phyloP scores from a whole-genome alignment of 2,888 invertebrate genomes.

The Aelia acuminata region DNA sequence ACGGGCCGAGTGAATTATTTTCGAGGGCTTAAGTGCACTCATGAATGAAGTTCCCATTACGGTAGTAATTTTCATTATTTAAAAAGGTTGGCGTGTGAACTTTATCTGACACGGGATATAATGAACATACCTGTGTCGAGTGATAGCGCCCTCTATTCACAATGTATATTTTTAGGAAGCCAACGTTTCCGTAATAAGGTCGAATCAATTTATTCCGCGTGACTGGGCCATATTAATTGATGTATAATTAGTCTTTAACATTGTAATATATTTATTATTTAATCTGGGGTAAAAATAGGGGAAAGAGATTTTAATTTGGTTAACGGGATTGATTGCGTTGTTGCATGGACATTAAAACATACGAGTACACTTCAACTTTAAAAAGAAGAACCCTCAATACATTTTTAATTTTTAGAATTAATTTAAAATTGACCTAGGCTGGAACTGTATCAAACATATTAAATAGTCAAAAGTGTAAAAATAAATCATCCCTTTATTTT shows the following conservation, averaged over 20 bases:
- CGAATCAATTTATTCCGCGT: neutral
- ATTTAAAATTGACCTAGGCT: too few relatives aligned
- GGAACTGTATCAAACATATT: too few relatives aligned
- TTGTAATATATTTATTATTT: neutral
- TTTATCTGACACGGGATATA: neutral
- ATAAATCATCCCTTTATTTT: too few relatives aligned
- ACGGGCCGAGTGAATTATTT: neutral
- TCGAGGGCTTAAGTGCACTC: neutral
- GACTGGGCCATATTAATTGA: neutral
- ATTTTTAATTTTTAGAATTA: too few relatives aligned
- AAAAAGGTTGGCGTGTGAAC: slow-evolving; percentile 13
- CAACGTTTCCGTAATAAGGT: slow-evolving; percentile 14
- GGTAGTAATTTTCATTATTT: slow-evolving; percentile 29
- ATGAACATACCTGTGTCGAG: neutral
- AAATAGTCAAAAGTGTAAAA: too few relatives aligned
- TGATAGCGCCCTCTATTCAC: neutral
- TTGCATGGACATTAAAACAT: too few relatives aligned
- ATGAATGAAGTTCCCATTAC: slow-evolving; percentile 34
- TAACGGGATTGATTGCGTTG: too few relatives aligned
- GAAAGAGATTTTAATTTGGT: neutral
- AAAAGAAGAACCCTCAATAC: too few relatives aligned
- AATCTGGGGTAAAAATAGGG: neutral
- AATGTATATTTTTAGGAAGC: slow-evolving; percentile 27
- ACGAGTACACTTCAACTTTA: too few relatives aligned
- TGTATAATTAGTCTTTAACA: neutral